Evolutionary conservation across 53 echinoderm and acorn worm genomes (phyloP), one percentile per base, ranked within the genome.

Genomic region (Patiria pectinifera): DNA sequence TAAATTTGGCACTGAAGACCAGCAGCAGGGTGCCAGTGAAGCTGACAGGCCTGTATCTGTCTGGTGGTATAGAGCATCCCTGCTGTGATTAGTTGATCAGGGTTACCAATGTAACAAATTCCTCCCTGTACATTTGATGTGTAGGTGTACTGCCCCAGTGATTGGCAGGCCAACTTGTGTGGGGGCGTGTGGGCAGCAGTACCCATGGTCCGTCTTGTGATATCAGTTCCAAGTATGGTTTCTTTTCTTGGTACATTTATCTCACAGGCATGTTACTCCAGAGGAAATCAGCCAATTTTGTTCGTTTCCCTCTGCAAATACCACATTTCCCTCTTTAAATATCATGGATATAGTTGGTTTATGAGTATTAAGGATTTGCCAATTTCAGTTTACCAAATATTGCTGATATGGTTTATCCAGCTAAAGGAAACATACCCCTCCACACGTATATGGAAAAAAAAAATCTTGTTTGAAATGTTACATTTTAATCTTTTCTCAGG

Each of bases 81-180:
- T 75, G 87, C 87, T 87, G 87, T 72, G 87, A 87, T 87, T 87
- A 75, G 87, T 72, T 87, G 87, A 87, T 72, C 76, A 87, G 72
- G 87, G 87, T 87, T 87, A 75, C 74, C 53, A 71, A 72, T 86
- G 86, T 71, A 86, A 47, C 72, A 70, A 35, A 35, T 35, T 35
- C 35, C 35, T 35, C 35, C 35, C 35, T 35, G 35, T 35, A 35
- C 35, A 87, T 87, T 24, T 43, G 6, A 76, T 11, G 22, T 26
- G 11, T 76, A 22, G 14, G 76, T 76, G 49, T n/a, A 47, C 3
- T 13, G 21, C 18, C 83, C 26, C 62, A 60, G 58, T 83, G 59
- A 83, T 83, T 83, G 83, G 83, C 83, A 83, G 83, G 3, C 19
- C 15, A 83, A 58, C 83, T 60, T 26, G 60, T 26, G 76, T 76